A percentile compares a stretch with the other conserved stretches of the same genome.
Conservation (phyloP, 2,888 invertebrate genomes). For the Melanchra persicariae region DNA sequence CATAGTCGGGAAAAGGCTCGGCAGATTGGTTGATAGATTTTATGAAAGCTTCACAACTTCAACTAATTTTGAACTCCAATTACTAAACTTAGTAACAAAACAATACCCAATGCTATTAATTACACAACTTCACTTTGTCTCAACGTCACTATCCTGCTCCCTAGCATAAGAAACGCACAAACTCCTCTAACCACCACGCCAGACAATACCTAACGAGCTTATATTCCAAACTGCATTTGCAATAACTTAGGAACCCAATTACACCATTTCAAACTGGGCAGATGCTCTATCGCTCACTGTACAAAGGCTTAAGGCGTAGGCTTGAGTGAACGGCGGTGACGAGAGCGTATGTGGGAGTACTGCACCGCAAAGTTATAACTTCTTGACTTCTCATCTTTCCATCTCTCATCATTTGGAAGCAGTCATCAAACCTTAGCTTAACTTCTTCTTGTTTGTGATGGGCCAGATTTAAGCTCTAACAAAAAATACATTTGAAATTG, state of each 20-base stretch:
- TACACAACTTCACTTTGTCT: not conserved
- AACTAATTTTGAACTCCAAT: too few relatives aligned
- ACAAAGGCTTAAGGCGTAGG: conserved; percentile 23
- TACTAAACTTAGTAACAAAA: not conserved
- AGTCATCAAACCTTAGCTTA: too few relatives aligned
- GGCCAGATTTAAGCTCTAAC: too few relatives aligned
- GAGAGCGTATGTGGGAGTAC: not conserved
- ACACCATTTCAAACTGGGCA: conserved; percentile 41
- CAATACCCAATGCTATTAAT: not conserved
- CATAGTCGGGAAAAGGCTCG: too few relatives aligned
- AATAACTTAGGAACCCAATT: conserved; percentile 52
- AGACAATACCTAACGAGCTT: conserved; percentile 22
- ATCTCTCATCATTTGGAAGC: too few relatives aligned
- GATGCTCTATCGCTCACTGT: conserved; percentile 40
- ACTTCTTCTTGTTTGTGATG: too few relatives aligned
- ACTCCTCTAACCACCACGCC: conserved; percentile 10
- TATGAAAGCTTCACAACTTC: too few relatives aligned
- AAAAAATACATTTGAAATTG: too few relatives aligned
- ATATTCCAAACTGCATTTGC: conserved; percentile 40
- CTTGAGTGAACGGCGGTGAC: not conserved
- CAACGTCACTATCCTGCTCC: not conserved
- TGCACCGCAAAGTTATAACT: too few relatives aligned
- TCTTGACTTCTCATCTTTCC: too few relatives aligned
- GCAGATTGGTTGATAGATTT: too few relatives aligned
- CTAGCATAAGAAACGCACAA: conserved; percentile 31